These are phyloP conservation scores for Nezara viridula DNA, from an alignment of 2,888 invertebrate genomes.

Conservation along the genomic window DNA sequence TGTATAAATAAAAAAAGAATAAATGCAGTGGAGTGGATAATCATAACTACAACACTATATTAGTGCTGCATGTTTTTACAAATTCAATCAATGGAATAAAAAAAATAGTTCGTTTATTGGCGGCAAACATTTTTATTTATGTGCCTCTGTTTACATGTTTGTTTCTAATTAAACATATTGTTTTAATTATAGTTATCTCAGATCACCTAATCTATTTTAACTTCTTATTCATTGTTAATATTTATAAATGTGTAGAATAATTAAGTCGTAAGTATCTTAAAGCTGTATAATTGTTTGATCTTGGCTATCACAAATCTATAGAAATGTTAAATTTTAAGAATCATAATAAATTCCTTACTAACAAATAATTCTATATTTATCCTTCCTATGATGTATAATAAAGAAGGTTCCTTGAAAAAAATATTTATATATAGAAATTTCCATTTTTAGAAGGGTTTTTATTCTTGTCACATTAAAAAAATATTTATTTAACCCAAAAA, in stretches of 20 bases:
- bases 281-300: not conserved
- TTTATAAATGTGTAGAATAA: not conserved
- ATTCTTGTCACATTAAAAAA: too few relatives aligned
- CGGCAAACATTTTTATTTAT: not conserved
- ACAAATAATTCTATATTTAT: not conserved
- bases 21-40: constrained; percentile 17
- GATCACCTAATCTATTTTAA: too few relatives aligned
- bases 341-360: not conserved
- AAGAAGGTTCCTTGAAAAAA: not conserved
- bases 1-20: constrained; percentile 54
- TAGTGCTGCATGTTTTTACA: not conserved
- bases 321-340: not conserved
- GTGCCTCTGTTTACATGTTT: not conserved
- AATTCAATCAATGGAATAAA: constrained; percentile 37
- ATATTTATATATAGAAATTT: too few relatives aligned
- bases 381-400: not conserved
- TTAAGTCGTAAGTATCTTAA: not conserved
- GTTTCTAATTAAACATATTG: not conserved
- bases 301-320: not conserved
- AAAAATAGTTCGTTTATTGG: not conserved
- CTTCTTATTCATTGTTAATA: not conserved
- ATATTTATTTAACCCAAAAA: too few relatives aligned
- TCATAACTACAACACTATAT: constrained; percentile 17
- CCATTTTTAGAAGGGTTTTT: too few relatives aligned
- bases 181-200: not conserved